phyloP scores from a whole-genome alignment of 1,140 invertebrate genomes.

The Helicorthomorpha holstii region DNA sequence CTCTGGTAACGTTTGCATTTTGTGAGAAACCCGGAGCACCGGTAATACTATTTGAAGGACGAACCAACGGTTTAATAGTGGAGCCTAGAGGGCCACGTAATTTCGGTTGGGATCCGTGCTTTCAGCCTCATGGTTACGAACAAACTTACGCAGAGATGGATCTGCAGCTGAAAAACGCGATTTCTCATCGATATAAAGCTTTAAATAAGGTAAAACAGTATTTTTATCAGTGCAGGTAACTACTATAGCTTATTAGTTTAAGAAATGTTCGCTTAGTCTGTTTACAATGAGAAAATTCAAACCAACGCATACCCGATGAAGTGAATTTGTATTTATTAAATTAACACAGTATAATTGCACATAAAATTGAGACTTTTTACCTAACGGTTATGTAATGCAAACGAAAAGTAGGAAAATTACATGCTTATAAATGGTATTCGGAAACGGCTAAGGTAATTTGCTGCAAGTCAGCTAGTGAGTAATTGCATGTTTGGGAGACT shows the following conservation, averaged over 20 bases:
- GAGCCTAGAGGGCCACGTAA: constrained; percentile 49
- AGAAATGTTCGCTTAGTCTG: no score
- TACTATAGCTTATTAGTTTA: no score
- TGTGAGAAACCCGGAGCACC: constrained; percentile 27
- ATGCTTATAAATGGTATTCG: neutral
- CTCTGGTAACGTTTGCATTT: constrained; percentile 82
- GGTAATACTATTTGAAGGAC: constrained; percentile 47
- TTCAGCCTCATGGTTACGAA: constrained; percentile 65
- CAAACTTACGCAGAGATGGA: constrained; percentile 85
- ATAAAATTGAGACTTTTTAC: no score
- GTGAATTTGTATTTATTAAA: no score
- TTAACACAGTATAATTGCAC: no score
- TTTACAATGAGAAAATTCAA: no score
- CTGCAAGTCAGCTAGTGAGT: neutral
- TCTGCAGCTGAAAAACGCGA: constrained; percentile 69
- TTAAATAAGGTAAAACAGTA: constrained; percentile 29
- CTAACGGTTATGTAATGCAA: no score
- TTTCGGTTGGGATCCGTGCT: constrained; percentile 97
- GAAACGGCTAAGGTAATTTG: neutral
- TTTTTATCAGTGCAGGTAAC: no score
- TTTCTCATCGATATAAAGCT: constrained; percentile 80
- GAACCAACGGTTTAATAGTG: constrained; percentile 71
- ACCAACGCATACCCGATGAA: no score
- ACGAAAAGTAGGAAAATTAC: no score
- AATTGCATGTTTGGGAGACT: neutral